phyloP scores from a whole-genome alignment of 2,113 vertebrate species.

The Coregonus clupeaformis region DNA sequence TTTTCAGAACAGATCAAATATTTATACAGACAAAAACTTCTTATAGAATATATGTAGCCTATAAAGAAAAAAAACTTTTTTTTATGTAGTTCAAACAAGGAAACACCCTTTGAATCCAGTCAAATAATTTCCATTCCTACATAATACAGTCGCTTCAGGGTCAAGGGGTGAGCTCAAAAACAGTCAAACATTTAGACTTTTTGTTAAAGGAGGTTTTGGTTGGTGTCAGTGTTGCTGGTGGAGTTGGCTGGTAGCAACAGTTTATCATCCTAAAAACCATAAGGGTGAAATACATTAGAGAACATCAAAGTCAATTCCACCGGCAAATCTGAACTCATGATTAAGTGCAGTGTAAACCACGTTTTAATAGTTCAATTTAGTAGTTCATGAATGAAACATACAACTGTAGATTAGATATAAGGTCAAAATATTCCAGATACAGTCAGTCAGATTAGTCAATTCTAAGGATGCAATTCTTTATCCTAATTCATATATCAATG shows the following conservation, averaged over 20 bases:
- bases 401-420: background rate
- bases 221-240: background rate
- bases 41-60: conserved; percentile 38
- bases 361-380: background rate
- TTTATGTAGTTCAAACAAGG: conserved; percentile 23
- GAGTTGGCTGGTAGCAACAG: background rate
- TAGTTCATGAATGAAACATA: background rate
- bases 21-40: conserved; percentile 62
- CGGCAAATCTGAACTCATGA: background rate
- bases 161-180: conserved; percentile 14
- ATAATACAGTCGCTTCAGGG: conserved; percentile 21
- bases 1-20: conserved; percentile 43
- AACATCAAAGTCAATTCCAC: background rate
- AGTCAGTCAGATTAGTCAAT: background rate
- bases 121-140: conserved; percentile 10
- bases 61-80: conserved; percentile 28
- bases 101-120: conserved; percentile 31
- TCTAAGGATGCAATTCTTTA: background rate
- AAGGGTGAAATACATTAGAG: no score
- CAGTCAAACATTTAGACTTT: background rate
- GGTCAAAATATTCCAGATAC: background rate
- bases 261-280: no score
- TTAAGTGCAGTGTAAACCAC: background rate
- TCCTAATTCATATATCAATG: background rate
- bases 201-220: conserved; percentile 6